Base-by-base conservation (phyloP, 2,888 invertebrate genomes). In the Machimus rusticus region DNA sequence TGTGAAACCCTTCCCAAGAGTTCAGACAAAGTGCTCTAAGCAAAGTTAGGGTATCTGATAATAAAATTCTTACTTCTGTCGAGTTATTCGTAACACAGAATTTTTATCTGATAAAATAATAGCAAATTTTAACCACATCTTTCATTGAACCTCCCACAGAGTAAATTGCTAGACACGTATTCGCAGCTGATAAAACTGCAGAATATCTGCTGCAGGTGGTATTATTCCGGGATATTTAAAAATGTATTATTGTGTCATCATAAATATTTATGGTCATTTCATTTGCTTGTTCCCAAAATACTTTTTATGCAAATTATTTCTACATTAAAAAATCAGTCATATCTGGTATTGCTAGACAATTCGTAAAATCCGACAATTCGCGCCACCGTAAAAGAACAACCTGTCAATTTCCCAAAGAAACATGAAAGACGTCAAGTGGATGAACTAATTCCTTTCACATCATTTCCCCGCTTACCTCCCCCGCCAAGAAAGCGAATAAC, bases 401-500 rank as follows among this genome's bases (percentile, higher is more conserved):
- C 85, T 85, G 85, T 85, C 85, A 85, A 85, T 85, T 85, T 85
- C 85, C 74, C 74, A 85, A 85, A 74, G 51, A 74, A 85, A 85
- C 74, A 74, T 74, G 43, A 46, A 74, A 51, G 57, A 31, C 81
- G 5, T 55, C 81, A 55, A 74, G 85, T 84, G 85, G 43, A n/a
- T 85, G 85, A 74, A 74, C 43, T 85, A 85, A 85, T 74, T 74
- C 85, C 46, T 46, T 84, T 84, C 84, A 74, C 84, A 74, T 84
- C 74, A 84, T 85, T 85, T 85, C 85, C 85, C 46, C 74, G 43
- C 31, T n/a, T 34, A 34, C 31, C 74, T 12, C n/a, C n/a, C 14
- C 19, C 43, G 14, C 16, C 43, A 2, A 16, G 14, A 46, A 46
- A 46, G 5, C 19, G 43, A 6, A 51, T 16, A 84, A 34, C 39